A percentile compares a stretch with the other conserved stretches of the same genome.
phyloP scores from a whole-genome alignment of 1,140 invertebrate species.

The Drosophila pseudoobscura region DNA sequence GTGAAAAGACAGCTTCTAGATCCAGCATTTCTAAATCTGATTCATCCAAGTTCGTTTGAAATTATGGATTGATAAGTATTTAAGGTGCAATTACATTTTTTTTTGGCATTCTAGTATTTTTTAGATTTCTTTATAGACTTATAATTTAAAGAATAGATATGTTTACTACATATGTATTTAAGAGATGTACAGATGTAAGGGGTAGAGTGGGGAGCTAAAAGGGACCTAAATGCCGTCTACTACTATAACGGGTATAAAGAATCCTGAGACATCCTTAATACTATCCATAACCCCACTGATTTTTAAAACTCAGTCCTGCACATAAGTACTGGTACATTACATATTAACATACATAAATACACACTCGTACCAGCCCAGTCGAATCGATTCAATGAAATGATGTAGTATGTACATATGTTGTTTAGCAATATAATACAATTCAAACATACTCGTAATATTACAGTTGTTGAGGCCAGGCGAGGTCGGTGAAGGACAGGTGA shows the following conservation, averaged over 20 bases:
- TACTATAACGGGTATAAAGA: too few species aligned
- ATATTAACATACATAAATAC: not conserved
- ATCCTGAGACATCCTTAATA: too few species aligned
- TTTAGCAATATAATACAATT: conserved; percentile 52
- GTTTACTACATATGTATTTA: not conserved
- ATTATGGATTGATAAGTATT: not conserved
- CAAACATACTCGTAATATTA: conserved; percentile 79
- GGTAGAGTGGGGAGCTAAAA: too few species aligned
- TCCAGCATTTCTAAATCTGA: not conserved
- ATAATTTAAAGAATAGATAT: not conserved
- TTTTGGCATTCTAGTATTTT: not conserved
- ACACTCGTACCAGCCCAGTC: not conserved
- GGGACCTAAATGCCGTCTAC: too few species aligned
- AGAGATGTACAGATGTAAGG: too few species aligned
- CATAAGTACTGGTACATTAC: too few species aligned
- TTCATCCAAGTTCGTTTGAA: not conserved
- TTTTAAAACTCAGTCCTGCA: too few species aligned
- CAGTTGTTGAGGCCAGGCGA: conserved; percentile 90
- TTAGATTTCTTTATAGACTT: too few species aligned
- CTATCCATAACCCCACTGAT: too few species aligned
- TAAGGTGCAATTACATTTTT: not conserved
- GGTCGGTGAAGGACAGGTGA: conserved; percentile 90
- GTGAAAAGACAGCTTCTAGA: conserved; percentile 19
- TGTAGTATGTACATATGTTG: conserved; percentile 12
- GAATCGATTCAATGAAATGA: not conserved